Evolutionary conservation across 2,113 vertebrate genomes (phyloP), one percentile per base, ranked within the genome.

Genomic region (Recurvirostra avosetta): DNA sequence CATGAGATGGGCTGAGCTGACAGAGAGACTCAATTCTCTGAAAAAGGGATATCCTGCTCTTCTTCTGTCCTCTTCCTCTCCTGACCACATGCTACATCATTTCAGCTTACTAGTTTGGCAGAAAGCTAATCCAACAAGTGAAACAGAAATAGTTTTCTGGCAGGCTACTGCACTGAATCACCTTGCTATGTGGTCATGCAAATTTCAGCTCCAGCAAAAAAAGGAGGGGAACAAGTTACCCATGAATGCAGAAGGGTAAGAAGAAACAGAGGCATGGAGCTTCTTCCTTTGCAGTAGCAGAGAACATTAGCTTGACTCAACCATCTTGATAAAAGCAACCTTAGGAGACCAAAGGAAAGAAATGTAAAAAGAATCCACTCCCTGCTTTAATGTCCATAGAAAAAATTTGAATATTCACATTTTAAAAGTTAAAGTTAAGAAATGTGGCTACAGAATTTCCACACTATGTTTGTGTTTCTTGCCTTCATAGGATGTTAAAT

Each of bases 361-460:
- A 47, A 30, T 0, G 0, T 11, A 36, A 32, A 71, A 88, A 27
- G 2, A 56, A 5, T 43, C 9, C 8, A 34, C 11, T 67, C 67
- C 6, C 26, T 5, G 11, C 73, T 88, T 45, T 40, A 65, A 61
- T 36, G 4, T 36, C 14, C 11, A 34, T 40, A 52, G 5, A 72
- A 72, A 79, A 53, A 26, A 40, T 3, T 67, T 38, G 12, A 67
- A 59, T 66, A 86, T n/a, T 34, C 27, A 43, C 11, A 26, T 8
- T 26, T 86, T 58, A 62, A 79, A 82, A 78, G 3, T 56, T 55
- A 74, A 70, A 78, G 3, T 56, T 55, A 74, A 70, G 20, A 72
- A 19, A 38, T 25, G 27, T 53, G 5, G 17, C 34, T 63, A 32
- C 23, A 47, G 8, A 61, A 61, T 41, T 88, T 3, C 8, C 23